Conservation (phyloP, 2,113 vertebrate genomes). For the Helogale parvula region DNA sequence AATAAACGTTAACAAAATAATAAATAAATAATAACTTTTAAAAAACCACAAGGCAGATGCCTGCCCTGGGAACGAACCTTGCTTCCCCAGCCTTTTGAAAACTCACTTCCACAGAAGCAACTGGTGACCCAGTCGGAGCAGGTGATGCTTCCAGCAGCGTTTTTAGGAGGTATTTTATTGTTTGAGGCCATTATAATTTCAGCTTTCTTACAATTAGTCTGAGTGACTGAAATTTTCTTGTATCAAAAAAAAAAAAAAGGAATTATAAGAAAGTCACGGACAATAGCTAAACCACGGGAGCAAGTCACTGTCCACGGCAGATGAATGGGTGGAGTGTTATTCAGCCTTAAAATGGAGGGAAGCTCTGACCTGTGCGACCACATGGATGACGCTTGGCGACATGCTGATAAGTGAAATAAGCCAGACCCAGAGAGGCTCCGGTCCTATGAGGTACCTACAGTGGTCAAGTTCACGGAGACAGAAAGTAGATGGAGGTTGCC, state of each 20-base stretch:
- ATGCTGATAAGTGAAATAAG: neutral
- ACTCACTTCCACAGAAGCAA: neutral
- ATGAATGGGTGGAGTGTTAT: neutral
- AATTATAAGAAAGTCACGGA: neutral
- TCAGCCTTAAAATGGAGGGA: neutral
- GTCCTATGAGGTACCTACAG: rapidly evolving
- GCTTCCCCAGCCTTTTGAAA: too few species aligned
- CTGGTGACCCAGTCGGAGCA: neutral
- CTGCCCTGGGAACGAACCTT: neutral
- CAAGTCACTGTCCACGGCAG: rapidly evolving
- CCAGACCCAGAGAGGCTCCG: neutral
- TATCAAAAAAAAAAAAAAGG: neutral
- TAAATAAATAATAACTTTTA: too few species aligned
- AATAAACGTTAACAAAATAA: too few species aligned
- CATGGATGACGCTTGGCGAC: neutral
- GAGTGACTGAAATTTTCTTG: neutral
- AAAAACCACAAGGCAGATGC: too few species aligned
- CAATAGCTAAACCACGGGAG: too few species aligned
- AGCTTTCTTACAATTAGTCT: neutral
- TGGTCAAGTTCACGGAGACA: rapidly evolving
- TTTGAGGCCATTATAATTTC: neutral
- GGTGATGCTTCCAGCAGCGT: rapidly evolving
- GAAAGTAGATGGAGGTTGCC: neutral
- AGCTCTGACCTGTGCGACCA: neutral
- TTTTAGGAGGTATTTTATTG: neutral